Conservation (phyloP, 2,113 vertebrate genomes). For the Actinemys pallida region DNA sequence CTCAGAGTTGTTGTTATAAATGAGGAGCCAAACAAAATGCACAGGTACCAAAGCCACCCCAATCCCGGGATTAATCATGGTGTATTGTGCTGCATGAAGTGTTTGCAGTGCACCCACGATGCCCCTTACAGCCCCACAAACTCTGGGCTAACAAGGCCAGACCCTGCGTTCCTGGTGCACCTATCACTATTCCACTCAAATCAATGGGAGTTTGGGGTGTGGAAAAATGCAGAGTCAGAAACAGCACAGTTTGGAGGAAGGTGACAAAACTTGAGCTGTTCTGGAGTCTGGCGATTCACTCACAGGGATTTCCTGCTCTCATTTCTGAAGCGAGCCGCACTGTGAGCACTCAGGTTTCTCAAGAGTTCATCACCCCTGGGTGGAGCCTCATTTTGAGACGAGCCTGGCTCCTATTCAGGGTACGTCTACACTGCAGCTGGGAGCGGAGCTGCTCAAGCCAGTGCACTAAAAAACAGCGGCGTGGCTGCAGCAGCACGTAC, state of each 20-base stretch:
- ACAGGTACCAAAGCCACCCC: neutral
- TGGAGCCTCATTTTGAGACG: neutral
- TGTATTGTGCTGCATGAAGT: neutral
- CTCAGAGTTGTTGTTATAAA: neutral
- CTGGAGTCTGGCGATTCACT: neutral
- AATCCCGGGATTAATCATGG: neutral
- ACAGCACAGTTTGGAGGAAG: neutral
- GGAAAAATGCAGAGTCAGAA: neutral
- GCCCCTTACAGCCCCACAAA: neutral
- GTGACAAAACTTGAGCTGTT: neutral
- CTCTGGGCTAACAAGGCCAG: neutral
- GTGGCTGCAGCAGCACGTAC: too few relatives aligned
- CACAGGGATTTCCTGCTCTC: neutral
- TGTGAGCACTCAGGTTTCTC: neutral
- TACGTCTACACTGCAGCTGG: neutral
- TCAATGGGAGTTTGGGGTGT: neutral
- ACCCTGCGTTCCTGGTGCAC: neutral
- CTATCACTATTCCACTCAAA: neutral
- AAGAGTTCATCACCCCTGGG: neutral
- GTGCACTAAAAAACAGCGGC: fast-evolving
- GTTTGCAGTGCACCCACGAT: neutral
- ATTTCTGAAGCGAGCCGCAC: neutral
- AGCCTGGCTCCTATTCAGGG: neutral
- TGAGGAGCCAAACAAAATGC: neutral
- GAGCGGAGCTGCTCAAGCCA: neutral